Base-by-base conservation (phyloP, 2,888 invertebrate genomes). In the Apotomis turbidana region DNA sequence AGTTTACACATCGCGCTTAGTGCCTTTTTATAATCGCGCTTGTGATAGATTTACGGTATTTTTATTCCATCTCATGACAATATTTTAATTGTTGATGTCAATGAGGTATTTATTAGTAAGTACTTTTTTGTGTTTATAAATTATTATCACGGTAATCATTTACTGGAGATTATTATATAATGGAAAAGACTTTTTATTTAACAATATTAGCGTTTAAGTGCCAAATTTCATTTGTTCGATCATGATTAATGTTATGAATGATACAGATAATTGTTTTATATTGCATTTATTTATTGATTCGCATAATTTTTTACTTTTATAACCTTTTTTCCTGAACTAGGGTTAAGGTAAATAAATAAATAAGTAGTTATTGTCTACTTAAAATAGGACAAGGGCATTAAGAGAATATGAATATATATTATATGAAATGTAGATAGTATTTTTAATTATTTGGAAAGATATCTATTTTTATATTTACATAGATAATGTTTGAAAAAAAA, bases 1-100 rank as follows among this genome's bases (percentile, higher is more conserved):
- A 72, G 63, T 59, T 68, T 68, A 58, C 71, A 71, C 46, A 41
- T 36, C 4, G 51, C 63, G 54, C 52, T 52, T 44, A 8, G 68
- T 63, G 68, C 72, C 67, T 68, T 71, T 57, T 57, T 66, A 64
- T 15, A 67, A 41, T 55, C 15, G 41, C 41, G 61, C 57, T 71
- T 71, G 67, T 71, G 55, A 68, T 71, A 49, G 57, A 51, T 9
- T 12, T 4, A 57, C 61, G 27, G 27, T 27, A 61, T 57, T 61
- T 27, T 67, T 59, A 61, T 15, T 46, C 13, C 67, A 61, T 6
- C 27, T 57, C 67, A 67, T 71, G 67, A 71, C 67, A 67, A 67
- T 66, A 55, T 67, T 67, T 62, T 57, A 41, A n/a, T 51, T 57
- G 3, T 52, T 41, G n/a, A 67, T 58, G 41, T 66, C 67, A 49